Evolutionary conservation across 2,888 invertebrate genomes (phyloP), one percentile per base, ranked within the genome.

Genomic region (Agrotis segetum): DNA sequence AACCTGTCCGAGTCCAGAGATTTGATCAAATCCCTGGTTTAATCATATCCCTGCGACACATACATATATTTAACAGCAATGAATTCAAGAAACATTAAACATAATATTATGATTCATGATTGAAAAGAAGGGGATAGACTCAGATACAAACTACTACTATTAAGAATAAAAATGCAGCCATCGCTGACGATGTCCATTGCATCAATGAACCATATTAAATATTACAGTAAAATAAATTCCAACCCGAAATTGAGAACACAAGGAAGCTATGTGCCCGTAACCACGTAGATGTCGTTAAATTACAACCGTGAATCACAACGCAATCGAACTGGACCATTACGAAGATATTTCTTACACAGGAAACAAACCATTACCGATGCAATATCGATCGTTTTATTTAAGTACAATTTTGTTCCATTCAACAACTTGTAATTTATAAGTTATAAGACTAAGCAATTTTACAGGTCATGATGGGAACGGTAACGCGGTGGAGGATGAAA

Each of bases 341-440:
- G 60, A 72, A 84, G 78, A 76, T 85, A 85, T 85, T 78, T 85
- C 78, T 82, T 75, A 67, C 76, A 58, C 87, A 85, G 87, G 87
- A 87, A 87, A 79, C 79, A 74, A 76, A 86, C 73, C 77, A 86
- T 87, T 87, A 87, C 79, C 67, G 72, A 75, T 77, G 71, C 73
- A 82, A 76, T 82, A 82, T 84, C 81, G 81, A 82, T 79, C 85
- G 81, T 85, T 87, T 87, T 84, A 85, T 81, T 84, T 85, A 83
- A 79, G 67, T 79, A 77, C 74, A 77, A 61, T 79, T 34, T 83
- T 83, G 81, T 81, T 78, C 75, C 81, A 68, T 78, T 83, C 81
- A 75, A 81, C 69, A 78, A 67, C 72, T 83, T 68, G 71, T 71
- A 75, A 81, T 78, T 78, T 74, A 71, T 81, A 63, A 67, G 71